Evolutionary conservation across 2,888 invertebrate genomes (phyloP), one percentile per base, ranked within the genome.

Genomic region (Zygaena filipendulae): DNA sequence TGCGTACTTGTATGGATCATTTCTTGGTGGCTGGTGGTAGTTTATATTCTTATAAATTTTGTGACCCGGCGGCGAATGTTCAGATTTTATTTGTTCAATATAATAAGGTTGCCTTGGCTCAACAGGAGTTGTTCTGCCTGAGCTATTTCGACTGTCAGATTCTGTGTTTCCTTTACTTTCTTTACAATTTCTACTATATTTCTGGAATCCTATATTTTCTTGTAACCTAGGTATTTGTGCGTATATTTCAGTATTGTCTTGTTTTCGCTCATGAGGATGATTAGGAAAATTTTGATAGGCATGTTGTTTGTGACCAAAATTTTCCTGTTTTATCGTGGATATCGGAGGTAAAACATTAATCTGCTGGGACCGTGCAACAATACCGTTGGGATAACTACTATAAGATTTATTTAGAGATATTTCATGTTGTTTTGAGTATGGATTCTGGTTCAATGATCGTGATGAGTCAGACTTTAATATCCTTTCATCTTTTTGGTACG

Each of bases 1-100:
- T 35, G 83, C 68, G 55, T 82, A 89, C 37, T 83, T 62, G 51
- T 86, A 86, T 12, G 77, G 74, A 40, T 81, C 81, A 33, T 54
- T 64, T 40, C 68, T 66, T 7, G 70, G 67, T 18, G 61, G 59
- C 27, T 50, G 54, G 25, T 62, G 64, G 39, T 68, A 81, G 41
- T 59, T 62, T 36, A 77, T 55, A 32, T 74, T 81, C 40, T 80
- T 81, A 42, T 81, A 81, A 39, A 81, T 81, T 45, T 79, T 81
- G 39, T 75, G 79, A 1, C 80, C 80, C 2, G 81, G 81, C 11
- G 81, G 81, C 25, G 81, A 80, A 57, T 81, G 69, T 39, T 81
- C 80, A 6, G 81, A 81, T 49, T 81, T 81, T 18, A 81, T 81
- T 50, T 81, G 81, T 38, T 81, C 81, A 42, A 81, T 71, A 32